Evolutionary conservation across 2,888 invertebrate genomes (phyloP).

Genomic region (Thecocarcelia acutangulata): DNA sequence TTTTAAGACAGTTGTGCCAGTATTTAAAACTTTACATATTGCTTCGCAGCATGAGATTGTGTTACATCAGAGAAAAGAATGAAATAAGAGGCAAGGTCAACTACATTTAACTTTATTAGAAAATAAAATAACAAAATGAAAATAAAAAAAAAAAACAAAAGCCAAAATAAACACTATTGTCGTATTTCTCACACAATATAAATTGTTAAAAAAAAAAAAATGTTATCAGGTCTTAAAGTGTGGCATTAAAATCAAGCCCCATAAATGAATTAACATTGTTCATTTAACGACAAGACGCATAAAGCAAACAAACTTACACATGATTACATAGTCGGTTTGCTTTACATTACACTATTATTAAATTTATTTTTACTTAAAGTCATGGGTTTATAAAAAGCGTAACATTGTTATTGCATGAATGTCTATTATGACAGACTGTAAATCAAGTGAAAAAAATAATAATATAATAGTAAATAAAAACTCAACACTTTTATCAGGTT

Average conservation of each 20-base stretch:
- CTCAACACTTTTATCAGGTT: conserved; percentile 25
- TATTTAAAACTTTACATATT: not conserved
- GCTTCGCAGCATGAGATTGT: conserved; percentile 49
- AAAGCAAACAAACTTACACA: not conserved
- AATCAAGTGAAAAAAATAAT: conserved; percentile 16
- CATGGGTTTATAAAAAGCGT: conserved; percentile 6
- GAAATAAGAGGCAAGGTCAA: conserved; percentile 63
- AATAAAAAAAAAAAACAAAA: conserved; percentile 4
- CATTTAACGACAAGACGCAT: conserved; percentile 2
- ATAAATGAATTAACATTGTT: conserved; percentile 8
- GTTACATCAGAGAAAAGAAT: conserved; percentile 43
- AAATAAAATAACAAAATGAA: conserved; percentile 23
- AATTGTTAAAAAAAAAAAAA: not conserved
- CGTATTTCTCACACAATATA: conserved; percentile 8
- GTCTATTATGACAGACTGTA: conserved; percentile 34
- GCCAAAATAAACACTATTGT: conserved; percentile 5
- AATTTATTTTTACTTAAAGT: not conserved
- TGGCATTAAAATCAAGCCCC: conserved; percentile 37
- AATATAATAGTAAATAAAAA: not conserved
- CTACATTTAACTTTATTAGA: conserved; percentile 55
- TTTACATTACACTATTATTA: conserved; percentile 20
- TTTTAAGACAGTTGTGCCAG: conserved; percentile 22
- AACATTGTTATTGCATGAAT: conserved; percentile 41
- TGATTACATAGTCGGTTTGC: conserved; percentile 12
- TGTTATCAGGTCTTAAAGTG: conserved; percentile 26